Percentiles rank a stretch among this genome's conserved stretches.
phyloP scores from a whole-genome alignment of 2,888 invertebrate genomes.

The Aporophyla nigra region DNA sequence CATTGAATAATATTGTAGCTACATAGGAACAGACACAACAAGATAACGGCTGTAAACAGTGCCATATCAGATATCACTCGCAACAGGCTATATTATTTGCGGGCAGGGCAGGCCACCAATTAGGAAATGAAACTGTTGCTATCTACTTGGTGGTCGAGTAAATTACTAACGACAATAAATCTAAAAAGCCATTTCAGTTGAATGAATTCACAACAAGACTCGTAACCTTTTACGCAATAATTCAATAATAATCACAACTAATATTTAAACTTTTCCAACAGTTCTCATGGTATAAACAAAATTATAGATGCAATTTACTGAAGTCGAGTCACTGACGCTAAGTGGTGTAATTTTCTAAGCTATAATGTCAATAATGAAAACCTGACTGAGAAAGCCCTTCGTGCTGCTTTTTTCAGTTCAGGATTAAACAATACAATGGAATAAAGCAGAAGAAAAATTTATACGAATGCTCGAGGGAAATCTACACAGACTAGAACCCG shows the following conservation, averaged over 20 bases:
- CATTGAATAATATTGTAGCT: constrained; percentile 59
- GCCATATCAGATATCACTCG: constrained; percentile 65
- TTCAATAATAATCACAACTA: not conserved
- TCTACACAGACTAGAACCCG: not conserved
- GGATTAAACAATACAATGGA: constrained; percentile 15
- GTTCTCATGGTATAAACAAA: constrained; percentile 5
- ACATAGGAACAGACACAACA: constrained; percentile 67
- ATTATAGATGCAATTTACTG: constrained; percentile 28
- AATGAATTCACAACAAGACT: not conserved
- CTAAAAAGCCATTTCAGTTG: not conserved
- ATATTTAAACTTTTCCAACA: constrained; percentile 18
- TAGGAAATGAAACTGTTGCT: constrained; percentile 56
- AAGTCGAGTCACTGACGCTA: constrained; percentile 5
- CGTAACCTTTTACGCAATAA: not conserved
- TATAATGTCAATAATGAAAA: not conserved
- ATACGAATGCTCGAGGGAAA: constrained; percentile 13
- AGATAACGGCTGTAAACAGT: constrained; percentile 69
- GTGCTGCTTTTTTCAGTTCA: not conserved
- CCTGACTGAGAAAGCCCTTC: constrained; percentile 3
- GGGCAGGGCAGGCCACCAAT: constrained; percentile 46
- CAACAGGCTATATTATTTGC: constrained; percentile 58
- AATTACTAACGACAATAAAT: constrained; percentile 24
- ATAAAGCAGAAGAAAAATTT: constrained; percentile 9
- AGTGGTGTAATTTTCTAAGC: constrained; percentile 29
- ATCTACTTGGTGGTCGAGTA: constrained; percentile 35